Evolutionary conservation across 1,140 invertebrate genomes (phyloP), one percentile per base, ranked within the genome.

Genomic region (Aphaenogaster ashmeadi): DNA sequence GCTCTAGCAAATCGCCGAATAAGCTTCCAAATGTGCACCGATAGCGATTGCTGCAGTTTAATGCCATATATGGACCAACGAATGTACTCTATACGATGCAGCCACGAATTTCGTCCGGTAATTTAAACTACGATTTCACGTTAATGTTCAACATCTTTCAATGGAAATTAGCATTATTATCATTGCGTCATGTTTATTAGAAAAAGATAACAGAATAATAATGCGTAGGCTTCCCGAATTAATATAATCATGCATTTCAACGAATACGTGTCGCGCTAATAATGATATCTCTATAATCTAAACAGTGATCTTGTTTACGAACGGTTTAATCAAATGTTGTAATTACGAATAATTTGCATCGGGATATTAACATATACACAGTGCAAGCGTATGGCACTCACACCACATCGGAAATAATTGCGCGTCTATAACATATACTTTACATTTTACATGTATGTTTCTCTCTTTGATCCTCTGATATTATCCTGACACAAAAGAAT

Each of bases 261-360:
- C 67, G 52, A 74, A 60, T 84, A 62, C 54, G 54, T 58, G 41
- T 84, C 54, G 41, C n/a, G n/a, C 41, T 84, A 60, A 84, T 84
- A 83, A 74, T 71, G 54, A 83, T 69, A 54, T 83, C 67, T 47
- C 38, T 83, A n/a, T 58, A 84, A 74, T 84, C 67, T 74, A 84
- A 84, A 60, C 69, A 60, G 54, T 18, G 69, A 74, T 47, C 27
- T 84, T 84, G 80, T 84, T 84, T 84, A 84, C 71, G 56, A 60
- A 75, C 54, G 80, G 38, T 84, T 84, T 84, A 84, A 84, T 84
- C 54, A 84, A 62, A 74, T 84, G 80, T 69, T 54, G 78, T 75
- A 84, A 84, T 84, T 84, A 60, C 69, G 44, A 47, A 50, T 84
- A 75, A 84, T 84, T 84, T 84, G 27, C 54, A 84, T 75, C 9